Evolutionary conservation across 2,797 vertebrate species (phyloP).

Genomic region (Oryzias sinensis): DNA sequence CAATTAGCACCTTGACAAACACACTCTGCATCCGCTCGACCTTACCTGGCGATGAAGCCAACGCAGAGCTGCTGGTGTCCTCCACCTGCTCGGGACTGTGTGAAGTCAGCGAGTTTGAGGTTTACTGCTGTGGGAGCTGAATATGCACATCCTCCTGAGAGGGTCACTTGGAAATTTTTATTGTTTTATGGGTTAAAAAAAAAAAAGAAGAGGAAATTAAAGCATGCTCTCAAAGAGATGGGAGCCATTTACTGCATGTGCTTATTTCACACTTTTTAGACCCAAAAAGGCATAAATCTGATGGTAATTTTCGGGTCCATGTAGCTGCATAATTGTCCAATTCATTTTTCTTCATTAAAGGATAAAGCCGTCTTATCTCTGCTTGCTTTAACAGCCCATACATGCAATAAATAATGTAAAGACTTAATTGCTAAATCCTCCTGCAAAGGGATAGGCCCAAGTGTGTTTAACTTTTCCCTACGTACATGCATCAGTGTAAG

Average conservation of each 20-base stretch:
- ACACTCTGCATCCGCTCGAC: neutral
- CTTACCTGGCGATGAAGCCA: constrained; percentile 39
- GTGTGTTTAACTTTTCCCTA: constrained; percentile 25
- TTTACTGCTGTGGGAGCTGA: constrained; percentile 63
- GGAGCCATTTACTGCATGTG: constrained; percentile 19
- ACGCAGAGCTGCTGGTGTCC: constrained; percentile 50
- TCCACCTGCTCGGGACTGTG: constrained; percentile 69
- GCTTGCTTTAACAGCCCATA: constrained; percentile 15
- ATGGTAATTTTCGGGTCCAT: constrained; percentile 15
- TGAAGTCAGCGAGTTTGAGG: constrained; percentile 70
- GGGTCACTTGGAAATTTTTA: constrained; percentile 72
- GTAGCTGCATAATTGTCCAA: constrained; percentile 29
- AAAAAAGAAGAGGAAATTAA: constrained; percentile 40
- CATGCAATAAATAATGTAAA: constrained; percentile 45
- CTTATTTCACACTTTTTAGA: constrained; percentile 12
- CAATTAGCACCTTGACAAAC: neutral
- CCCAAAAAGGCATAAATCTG: constrained; percentile 24
- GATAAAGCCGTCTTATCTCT: constrained; percentile 18
- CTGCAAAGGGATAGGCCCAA: neutral
- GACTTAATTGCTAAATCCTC: constrained; percentile 27
- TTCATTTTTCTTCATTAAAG: constrained; percentile 34
- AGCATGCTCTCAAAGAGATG: constrained; percentile 45
- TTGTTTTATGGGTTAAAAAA: constrained; percentile 57
- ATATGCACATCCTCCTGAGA: constrained; percentile 59
- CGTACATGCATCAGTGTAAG: constrained; percentile 19